Percentiles rank a stretch among this genome's conserved stretches.
Evolutionary conservation across 2,797 vertebrate species (phyloP).

Genomic region (Brachymystax lenok): DNA sequence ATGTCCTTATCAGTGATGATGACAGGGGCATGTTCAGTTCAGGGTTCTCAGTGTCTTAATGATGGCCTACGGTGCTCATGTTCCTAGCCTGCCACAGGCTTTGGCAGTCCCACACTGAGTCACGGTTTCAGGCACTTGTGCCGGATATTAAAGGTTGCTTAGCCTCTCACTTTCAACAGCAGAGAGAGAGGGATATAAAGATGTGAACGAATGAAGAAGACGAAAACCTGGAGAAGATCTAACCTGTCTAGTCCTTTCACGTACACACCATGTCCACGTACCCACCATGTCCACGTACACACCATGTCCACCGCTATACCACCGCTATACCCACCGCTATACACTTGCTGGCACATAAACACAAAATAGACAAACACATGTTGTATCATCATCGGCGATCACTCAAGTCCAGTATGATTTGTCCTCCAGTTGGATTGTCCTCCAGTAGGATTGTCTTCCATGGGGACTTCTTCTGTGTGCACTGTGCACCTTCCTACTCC

Average conservation of each 20-base stretch:
- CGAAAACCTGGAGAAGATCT: too few species aligned
- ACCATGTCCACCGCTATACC: neutral
- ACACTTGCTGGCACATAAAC: too few species aligned
- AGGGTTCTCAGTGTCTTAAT: slow-evolving; percentile 20
- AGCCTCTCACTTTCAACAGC: slow-evolving; percentile 4
- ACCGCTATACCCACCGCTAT: too few species aligned
- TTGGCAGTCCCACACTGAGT: neutral
- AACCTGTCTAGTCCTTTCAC: too few species aligned
- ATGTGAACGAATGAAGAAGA: neutral
- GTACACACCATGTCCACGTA: neutral
- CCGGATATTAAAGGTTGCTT: slow-evolving; percentile 30
- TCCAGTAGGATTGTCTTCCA: too few species aligned
- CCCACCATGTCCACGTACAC: neutral
- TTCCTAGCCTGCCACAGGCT: slow-evolving; percentile 27
- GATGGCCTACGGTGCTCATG: slow-evolving; percentile 31
- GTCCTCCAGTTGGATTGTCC: too few species aligned
- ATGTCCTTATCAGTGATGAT: slow-evolving; percentile 22
- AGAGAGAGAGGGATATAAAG: neutral
- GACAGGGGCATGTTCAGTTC: slow-evolving; percentile 4
- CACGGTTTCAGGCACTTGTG: neutral
- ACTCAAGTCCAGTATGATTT: too few species aligned
- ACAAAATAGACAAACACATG: too few species aligned
- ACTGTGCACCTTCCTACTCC: too few species aligned
- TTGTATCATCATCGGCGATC: too few species aligned
- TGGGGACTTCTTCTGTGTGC: too few species aligned